A percentile compares a stretch with the other conserved stretches of the same genome.
Evolutionary conservation across 2,797 vertebrate genomes (phyloP).

Genomic region (Bryconaethiops microstoma): DNA sequence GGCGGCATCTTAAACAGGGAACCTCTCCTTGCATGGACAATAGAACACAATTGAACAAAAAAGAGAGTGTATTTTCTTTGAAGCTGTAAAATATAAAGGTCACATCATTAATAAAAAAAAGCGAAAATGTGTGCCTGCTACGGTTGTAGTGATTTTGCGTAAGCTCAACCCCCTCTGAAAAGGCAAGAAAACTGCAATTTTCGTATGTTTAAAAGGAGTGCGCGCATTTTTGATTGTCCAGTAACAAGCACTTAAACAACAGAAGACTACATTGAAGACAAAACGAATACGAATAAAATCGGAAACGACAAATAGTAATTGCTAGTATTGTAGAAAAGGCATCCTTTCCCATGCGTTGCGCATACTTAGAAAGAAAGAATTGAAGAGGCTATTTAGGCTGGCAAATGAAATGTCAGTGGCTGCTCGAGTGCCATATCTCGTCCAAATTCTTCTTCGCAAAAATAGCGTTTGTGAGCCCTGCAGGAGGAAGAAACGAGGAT

Average conservation of each 20-base stretch:
- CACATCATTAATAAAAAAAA: too few species aligned
- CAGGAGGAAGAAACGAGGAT: conserved; percentile 67
- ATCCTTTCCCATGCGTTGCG: not conserved
- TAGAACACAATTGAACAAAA: not conserved
- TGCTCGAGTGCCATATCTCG: conserved; percentile 80
- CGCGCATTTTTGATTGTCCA: not conserved
- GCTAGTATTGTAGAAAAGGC: not conserved
- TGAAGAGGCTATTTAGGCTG: not conserved
- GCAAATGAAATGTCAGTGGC: conserved; percentile 33
- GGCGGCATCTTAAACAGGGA: conserved; percentile 74
- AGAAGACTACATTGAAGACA: not conserved
- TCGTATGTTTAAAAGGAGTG: not conserved
- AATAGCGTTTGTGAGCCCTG: conserved; percentile 87
- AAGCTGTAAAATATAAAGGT: too few species aligned
- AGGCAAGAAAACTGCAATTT: not conserved
- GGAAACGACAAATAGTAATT: not conserved
- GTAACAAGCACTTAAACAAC: not conserved
- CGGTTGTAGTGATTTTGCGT: not conserved
- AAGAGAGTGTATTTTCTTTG: too few species aligned
- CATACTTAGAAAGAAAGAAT: not conserved
- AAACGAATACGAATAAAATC: not conserved
- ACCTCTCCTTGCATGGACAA: conserved; percentile 58
- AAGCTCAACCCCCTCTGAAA: not conserved
- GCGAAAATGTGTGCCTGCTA: not conserved
- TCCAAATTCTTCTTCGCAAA: conserved; percentile 87